A percentile compares a stretch with the other conserved stretches of the same genome.
Evolutionary conservation across 2,888 invertebrate genomes (phyloP).

Genomic region (Resseliella maxima): DNA sequence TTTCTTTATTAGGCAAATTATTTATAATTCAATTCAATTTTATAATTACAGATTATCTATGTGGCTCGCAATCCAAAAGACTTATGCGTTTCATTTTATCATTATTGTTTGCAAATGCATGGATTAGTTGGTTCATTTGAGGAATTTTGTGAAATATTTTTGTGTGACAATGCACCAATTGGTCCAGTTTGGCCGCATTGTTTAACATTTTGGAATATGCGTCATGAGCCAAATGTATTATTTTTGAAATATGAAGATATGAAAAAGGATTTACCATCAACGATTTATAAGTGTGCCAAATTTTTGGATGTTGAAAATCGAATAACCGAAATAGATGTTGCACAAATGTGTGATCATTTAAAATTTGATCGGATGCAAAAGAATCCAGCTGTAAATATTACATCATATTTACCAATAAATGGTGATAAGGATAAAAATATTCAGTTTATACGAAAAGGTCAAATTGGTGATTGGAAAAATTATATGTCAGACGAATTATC

Average conservation of each 20-base stretch:
- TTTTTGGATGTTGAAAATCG: conserved; percentile 71
- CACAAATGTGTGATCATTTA: conserved; percentile 77
- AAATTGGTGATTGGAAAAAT: conserved; percentile 82
- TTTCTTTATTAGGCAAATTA: conserved; percentile 4
- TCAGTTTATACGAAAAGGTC: conserved; percentile 81
- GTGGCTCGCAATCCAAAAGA: conserved; percentile 91
- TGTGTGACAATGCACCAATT: conserved; percentile 75
- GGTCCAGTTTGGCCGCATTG: conserved; percentile 76
- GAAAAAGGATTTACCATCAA: conserved; percentile 76
- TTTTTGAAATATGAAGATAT: conserved; percentile 87
- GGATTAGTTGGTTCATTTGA: conserved; percentile 75
- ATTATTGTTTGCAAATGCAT: conserved; percentile 82
- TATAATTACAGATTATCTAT: conserved; percentile 78
- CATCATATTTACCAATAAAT: conserved; percentile 68
- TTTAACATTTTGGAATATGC: conserved; percentile 76
- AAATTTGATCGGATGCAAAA: conserved; percentile 85
- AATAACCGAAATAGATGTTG: conserved; percentile 75
- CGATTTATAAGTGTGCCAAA: conserved; percentile 75
- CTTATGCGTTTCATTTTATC: conserved; percentile 87
- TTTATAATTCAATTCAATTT: not conserved
- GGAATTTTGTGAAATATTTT: conserved; percentile 80
- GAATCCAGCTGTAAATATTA: conserved; percentile 82
- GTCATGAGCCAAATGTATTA: conserved; percentile 77
- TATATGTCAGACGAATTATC: conserved; percentile 80
- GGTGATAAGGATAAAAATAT: conserved; percentile 65